Base-by-base conservation (phyloP, 2,888 invertebrate species). In the Lottia scabra region DNA sequence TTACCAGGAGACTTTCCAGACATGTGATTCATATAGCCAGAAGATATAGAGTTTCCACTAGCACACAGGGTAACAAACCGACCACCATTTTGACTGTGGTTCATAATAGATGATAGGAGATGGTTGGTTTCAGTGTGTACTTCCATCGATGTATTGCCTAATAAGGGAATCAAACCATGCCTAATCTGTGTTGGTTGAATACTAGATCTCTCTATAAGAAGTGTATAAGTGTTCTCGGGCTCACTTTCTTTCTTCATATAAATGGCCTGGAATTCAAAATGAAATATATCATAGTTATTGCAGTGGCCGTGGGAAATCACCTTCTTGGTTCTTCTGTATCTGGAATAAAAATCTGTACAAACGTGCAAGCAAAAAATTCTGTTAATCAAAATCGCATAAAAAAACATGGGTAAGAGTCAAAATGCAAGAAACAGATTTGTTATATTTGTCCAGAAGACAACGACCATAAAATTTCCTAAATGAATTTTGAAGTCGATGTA, bases 141-240 rank as follows among this genome's bases (percentile, higher is more conserved):
- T 43, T 44, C 71, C 8, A 23, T 64, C 16, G 67, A 45, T 2
- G 38, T 38, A 38, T 38, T 38, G 23, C 15, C 38, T 45, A 30
- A 74, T 19, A 68, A 68, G 8, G 63, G 46, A 23, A 67, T 74
- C 70, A 75, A 68, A 23, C 68, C 77, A 30, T 62, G 72, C 63
- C 63, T 62, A 68, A 73, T 76, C 65, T 63, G 63, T 56, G 64
- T 72, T 48, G 69, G 44, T 75, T 48, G 74, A 73, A 77, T 74
- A 71, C 73, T 65, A 0, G 85, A 83, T 71, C 87, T 88, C 56
- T 84, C 84, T 43, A 87, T 80, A 8, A 78, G 75, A 43, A 88
- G 70, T 23, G 19, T 56, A 56, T 23, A 56, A 3, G 56, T 23
- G 2, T 56, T 19, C 19, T 56, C 23, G 2, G 56, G 56, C 15